Evolutionary conservation across 2,888 invertebrate species (phyloP), one percentile per base, ranked within the genome.

Genomic region (Leptinotarsa tumamoca): DNA sequence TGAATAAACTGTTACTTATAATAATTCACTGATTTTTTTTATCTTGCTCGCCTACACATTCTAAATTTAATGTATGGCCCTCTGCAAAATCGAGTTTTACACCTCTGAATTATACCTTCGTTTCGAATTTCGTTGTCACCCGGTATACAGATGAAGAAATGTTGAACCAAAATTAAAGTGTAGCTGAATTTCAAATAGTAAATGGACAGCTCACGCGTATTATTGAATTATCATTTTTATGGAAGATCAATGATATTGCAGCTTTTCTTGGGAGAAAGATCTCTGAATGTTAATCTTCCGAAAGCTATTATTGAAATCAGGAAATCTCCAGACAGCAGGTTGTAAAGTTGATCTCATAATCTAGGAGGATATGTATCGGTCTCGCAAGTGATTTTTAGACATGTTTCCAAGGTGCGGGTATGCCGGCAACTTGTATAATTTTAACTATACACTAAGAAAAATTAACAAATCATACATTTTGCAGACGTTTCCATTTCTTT

Each of bases 211-310:
- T 27, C 17, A 13, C 43, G 43, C 43, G 43, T 43, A 43, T n/a
- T 63, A 33, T n/a, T 14, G 33, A 63, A 63, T 63, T 33, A 63
- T 33, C 63, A 63, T 63, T 17, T 63, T 63, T 63, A 63, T 63
- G 63, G 33, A 33, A 63, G 33, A 17, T n/a, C 3, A 7, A 27
- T 63, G 63, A 63, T 63, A 63, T 58, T 15, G 63, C 33, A 63
- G 27, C 63, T 63, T 63, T 33, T 63, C 23, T 33, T 33, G 58
- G 33, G 15, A 33, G 63, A 63, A 33, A 17, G 7, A 63, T 63
- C 63, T 63, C 13, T 63, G 5, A 27, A 14, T 23, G 63, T 17
- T 63, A 63, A 63, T 63, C 63, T n/a, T 27, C n/a, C 17, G n/a
- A 33, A 33, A 63, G 33, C 13, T 33, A 63, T 63, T 33, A 63